These are phyloP conservation scores for Calcarius lapponicus DNA, from an alignment of 2,797 vertebrate genomes.

Conservation along the genomic window DNA sequence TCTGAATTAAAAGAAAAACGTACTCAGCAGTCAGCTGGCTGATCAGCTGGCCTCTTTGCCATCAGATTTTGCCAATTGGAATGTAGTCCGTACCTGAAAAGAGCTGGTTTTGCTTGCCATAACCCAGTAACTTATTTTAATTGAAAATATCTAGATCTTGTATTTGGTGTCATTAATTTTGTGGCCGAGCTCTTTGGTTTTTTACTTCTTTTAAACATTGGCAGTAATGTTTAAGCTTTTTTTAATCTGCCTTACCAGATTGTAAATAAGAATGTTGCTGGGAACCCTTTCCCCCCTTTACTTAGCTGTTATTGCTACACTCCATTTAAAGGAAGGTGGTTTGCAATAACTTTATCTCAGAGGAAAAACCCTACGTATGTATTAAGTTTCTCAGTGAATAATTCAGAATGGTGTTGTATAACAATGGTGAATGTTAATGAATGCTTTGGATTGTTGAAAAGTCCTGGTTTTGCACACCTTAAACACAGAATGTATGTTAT, in stretches of 20 bases:
- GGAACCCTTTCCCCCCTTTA: background rate
- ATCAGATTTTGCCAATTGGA: background rate
- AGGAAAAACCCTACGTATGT: background rate
- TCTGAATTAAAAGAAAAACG: background rate
- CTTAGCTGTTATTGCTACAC: background rate
- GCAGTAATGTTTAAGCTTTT: background rate
- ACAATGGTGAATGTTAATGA: background rate
- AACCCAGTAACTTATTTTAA: background rate
- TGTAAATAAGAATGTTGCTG: background rate
- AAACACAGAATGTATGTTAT: rapidly evolving
- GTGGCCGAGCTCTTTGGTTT: background rate
- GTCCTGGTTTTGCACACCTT: background rate
- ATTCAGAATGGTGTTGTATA: background rate
- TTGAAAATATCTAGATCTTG: background rate
- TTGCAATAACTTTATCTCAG: background rate
- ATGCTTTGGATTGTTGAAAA: background rate
- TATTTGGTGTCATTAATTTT: background rate
- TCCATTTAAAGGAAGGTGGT: background rate
- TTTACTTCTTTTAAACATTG: background rate
- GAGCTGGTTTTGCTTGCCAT: background rate
- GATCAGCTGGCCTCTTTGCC: background rate
- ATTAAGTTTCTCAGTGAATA: background rate
- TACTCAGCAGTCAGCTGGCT: background rate
- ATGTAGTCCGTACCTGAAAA: background rate
- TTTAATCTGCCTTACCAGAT: background rate